Evolutionary conservation across 2,888 invertebrate species (phyloP).

Genomic region (Dicranocentrus wangi): DNA sequence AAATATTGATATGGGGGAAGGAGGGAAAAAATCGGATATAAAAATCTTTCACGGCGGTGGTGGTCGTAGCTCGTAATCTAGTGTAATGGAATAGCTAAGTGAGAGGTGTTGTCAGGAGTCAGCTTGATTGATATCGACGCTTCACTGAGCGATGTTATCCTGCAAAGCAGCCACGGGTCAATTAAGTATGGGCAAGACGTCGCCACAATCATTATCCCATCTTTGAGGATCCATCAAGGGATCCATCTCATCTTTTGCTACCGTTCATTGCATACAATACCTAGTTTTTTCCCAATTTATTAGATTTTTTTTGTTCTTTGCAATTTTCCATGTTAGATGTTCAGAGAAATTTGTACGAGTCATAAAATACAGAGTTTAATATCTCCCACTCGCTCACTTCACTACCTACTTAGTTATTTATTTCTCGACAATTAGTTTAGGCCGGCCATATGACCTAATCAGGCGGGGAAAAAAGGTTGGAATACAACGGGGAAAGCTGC

Average conservation of each 20-base stretch:
- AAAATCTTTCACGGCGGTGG: constrained; percentile 50
- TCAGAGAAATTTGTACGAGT: constrained; percentile 28
- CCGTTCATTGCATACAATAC: neutral
- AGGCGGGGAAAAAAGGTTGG: constrained; percentile 1
- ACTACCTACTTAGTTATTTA: constrained; percentile 2
- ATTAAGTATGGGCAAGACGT: constrained; percentile 47
- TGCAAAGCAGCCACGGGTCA: constrained; percentile 25
- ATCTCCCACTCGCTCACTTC: constrained; percentile 10
- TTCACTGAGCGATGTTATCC: neutral
- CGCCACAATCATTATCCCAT: neutral
- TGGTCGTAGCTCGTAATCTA: no score
- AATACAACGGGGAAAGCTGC: constrained; percentile 15
- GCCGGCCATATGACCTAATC: constrained; percentile 60
- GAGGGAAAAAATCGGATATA: constrained; percentile 15
- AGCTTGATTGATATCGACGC: constrained; percentile 53
- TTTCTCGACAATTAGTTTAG: constrained; percentile 52
- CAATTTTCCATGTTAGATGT: neutral
- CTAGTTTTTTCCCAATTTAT: neutral
- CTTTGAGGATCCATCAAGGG: neutral
- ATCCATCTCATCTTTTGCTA: no score
- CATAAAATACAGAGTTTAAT: constrained; percentile 33
- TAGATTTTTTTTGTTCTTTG: neutral
- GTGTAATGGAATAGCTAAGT: neutral
- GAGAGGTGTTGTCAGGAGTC: constrained; percentile 56
- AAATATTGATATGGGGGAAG: constrained; percentile 1